phyloP scores from a whole-genome alignment of 2,888 invertebrate species.

The Acanthopleura granulata region DNA sequence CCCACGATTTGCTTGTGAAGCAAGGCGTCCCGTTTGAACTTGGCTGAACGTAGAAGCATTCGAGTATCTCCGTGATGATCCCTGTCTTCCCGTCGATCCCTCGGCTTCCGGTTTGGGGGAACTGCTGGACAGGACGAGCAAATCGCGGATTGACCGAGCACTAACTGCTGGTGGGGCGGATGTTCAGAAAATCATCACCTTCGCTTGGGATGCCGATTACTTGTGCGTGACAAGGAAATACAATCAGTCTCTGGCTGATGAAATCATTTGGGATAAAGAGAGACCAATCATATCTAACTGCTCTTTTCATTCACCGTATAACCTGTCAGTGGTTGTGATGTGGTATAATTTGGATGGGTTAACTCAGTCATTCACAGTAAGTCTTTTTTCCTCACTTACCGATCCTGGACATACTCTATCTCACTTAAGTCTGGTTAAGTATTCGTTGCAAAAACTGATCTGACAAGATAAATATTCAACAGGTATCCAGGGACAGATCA shows the following conservation, averaged over 20 bases:
- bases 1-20: slow-evolving; percentile 25
- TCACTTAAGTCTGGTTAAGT: no score
- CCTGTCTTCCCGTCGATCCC: slow-evolving; percentile 49
- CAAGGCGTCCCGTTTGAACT: slow-evolving; percentile 33
- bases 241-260: slow-evolving; percentile 33
- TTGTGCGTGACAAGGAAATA: slow-evolving; percentile 44
- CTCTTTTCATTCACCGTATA: slow-evolving; percentile 48
- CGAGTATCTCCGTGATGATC: slow-evolving; percentile 46
- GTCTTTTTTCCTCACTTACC: no score
- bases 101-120: slow-evolving; percentile 42
- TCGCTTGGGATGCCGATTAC: slow-evolving; percentile 57
- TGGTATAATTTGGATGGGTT: slow-evolving; percentile 49
- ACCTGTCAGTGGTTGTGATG: slow-evolving; percentile 55
- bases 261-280: slow-evolving; percentile 38
- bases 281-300: slow-evolving; percentile 54
- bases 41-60: slow-evolving; percentile 59
- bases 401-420: no score
- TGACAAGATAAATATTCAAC: no score
- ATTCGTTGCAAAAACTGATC: no score
- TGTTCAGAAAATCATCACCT: slow-evolving; percentile 47
- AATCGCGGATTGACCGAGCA: slow-evolving; percentile 48
- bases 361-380: slow-evolving; percentile 49
- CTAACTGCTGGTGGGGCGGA: slow-evolving; percentile 43
- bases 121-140: slow-evolving; percentile 38
- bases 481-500: no score